These are phyloP conservation scores for Venustoraphidia nigricollis DNA, from an alignment of 2,888 invertebrate species.

Conservation along the genomic window DNA sequence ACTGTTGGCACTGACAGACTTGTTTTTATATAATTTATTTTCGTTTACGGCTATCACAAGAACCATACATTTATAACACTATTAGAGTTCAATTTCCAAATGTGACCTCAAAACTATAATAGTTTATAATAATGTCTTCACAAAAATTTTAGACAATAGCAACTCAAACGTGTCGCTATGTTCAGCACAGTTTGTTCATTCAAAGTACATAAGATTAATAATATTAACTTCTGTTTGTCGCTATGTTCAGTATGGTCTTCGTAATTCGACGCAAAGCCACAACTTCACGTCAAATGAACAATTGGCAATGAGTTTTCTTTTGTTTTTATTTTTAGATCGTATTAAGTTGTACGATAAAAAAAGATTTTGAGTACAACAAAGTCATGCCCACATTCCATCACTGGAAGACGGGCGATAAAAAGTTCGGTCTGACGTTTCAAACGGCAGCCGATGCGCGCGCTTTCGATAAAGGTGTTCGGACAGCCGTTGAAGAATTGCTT, in stretches of 20 bases:
- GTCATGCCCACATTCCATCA: constrained; percentile 98
- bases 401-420: constrained; percentile 90
- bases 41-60: too few relatives aligned
- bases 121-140: too few relatives aligned
- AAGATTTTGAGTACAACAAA: constrained; percentile 92
- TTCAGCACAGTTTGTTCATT: too few relatives aligned
- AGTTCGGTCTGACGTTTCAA: constrained; percentile 91
- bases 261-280: not conserved
- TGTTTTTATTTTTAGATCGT: constrained; percentile 50
- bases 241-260: not conserved
- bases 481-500: constrained; percentile 76
- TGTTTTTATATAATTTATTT: too few relatives aligned
- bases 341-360: constrained; percentile 85
- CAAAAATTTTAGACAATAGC: too few relatives aligned
- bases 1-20: too few relatives aligned
- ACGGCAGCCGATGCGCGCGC: constrained; percentile 88
- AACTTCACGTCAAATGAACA: not conserved
- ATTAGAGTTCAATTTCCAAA: too few relatives aligned
- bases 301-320: constrained; percentile 3
- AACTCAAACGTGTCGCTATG: too few relatives aligned
- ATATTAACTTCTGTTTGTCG: not conserved
- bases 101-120: too few relatives aligned
- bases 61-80: too few relatives aligned
- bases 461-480: constrained; percentile 82
- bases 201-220: too few relatives aligned